Evolutionary conservation across 2,888 invertebrate species (phyloP).

Genomic region (Dicyrtoma fusca): DNA sequence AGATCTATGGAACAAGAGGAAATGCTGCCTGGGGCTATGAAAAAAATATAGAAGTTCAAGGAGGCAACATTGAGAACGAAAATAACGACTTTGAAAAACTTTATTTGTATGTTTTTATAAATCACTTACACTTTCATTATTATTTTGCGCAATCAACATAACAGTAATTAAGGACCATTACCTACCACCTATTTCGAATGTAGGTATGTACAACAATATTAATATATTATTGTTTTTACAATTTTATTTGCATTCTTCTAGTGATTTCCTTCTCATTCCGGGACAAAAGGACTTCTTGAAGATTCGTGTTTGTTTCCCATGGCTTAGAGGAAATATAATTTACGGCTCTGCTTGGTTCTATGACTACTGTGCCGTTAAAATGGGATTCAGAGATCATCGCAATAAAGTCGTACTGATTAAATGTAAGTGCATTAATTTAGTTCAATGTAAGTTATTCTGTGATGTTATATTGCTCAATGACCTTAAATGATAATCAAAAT

Average conservation of each 20-base stretch:
- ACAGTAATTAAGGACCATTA: not conserved
- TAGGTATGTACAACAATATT: not conserved
- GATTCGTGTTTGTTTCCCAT: conserved; percentile 4
- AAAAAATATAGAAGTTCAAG: not conserved
- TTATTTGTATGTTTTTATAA: conserved; percentile 5
- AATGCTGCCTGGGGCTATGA: conserved; percentile 4
- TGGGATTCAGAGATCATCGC: not conserved
- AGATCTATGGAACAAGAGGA: not conserved
- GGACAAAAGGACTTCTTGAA: not conserved
- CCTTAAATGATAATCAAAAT: too few relatives aligned
- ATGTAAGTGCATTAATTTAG: not conserved
- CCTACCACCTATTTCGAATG: not conserved
- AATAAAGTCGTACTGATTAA: not conserved
- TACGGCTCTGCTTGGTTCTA: conserved; percentile 19
- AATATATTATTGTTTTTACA: not conserved
- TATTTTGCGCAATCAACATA: too few relatives aligned
- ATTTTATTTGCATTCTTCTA: too few relatives aligned
- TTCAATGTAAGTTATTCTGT: too few relatives aligned
- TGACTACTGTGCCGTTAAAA: conserved; percentile 6
- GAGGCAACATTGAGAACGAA: not conserved
- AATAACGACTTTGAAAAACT: conserved; percentile 8
- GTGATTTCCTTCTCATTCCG: conserved; percentile 4
- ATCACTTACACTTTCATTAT: too few relatives aligned
- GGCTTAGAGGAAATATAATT: conserved; percentile 9
- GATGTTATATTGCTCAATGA: too few relatives aligned